Conservation (phyloP, 2,797 vertebrate species). For the Bovichtus diacanthus region DNA sequence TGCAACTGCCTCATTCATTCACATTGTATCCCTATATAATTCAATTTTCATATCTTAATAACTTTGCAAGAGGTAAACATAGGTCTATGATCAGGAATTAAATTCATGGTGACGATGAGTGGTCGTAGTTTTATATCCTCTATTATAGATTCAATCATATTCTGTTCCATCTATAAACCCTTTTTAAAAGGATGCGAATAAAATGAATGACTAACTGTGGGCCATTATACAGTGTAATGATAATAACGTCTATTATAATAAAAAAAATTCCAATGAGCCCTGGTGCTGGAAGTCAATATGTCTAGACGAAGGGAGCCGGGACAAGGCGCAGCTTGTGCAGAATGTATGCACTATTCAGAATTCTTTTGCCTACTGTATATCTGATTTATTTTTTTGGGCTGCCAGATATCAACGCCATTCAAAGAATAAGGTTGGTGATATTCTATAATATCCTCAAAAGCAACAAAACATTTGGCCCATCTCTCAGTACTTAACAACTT, state of each 20-base stretch:
- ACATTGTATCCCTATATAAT: constrained; percentile 1
- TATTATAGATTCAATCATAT: constrained; percentile 23
- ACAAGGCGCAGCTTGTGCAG: constrained; percentile 1
- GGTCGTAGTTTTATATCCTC: constrained; percentile 17
- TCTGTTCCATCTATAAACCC: constrained; percentile 10
- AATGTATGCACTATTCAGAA: background rate
- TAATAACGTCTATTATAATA: constrained; percentile 33
- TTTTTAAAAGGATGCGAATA: constrained; percentile 29
- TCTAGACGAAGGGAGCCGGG: background rate
- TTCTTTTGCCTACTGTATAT: background rate
- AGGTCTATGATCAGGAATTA: constrained; percentile 3
- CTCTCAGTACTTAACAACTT: background rate
- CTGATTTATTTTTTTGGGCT: too few species aligned
- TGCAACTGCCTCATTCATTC: constrained; percentile 3
- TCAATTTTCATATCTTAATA: background rate
- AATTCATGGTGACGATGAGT: background rate
- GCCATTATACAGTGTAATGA: constrained; percentile 33
- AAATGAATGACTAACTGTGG: constrained; percentile 19
- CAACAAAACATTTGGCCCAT: background rate
- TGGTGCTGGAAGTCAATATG: constrained; percentile 15
- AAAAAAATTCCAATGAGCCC: constrained; percentile 20
- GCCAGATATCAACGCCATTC: background rate
- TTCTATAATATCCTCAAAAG: background rate
- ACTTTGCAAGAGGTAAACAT: constrained; percentile 31
- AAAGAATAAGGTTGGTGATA: background rate